Conservation (phyloP, 2,888 invertebrate genomes). For the Ditylenchus weischeri region DNA sequence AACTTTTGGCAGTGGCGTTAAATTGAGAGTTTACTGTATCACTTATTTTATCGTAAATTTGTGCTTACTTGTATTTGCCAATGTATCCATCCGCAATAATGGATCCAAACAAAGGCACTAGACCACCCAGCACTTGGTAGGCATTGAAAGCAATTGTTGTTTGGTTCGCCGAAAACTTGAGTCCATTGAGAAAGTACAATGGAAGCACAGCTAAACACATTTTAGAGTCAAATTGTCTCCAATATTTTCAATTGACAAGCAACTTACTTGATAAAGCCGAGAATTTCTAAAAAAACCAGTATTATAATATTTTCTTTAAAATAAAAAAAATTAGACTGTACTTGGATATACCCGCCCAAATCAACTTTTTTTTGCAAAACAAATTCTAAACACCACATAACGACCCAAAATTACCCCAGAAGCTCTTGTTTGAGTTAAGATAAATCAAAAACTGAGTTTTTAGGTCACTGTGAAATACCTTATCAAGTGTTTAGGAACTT, state of each 20-base stretch:
- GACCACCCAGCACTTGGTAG: conserved; percentile 83
- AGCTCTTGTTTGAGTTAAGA: too few relatives aligned
- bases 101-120: conserved; percentile 83
- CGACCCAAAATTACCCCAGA: too few relatives aligned
- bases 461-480: too few relatives aligned
- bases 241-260: not conserved
- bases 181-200: conserved; percentile 77
- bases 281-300: not conserved
- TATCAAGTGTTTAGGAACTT: too few relatives aligned
- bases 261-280: conserved; percentile 22
- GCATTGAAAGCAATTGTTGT: conserved; percentile 83
- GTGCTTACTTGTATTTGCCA: conserved; percentile 74
- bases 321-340: too few relatives aligned
- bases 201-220: conserved; percentile 76
- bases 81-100: conserved; percentile 87
- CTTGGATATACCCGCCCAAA: too few relatives aligned
- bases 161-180: conserved; percentile 71
- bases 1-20: too few relatives aligned
- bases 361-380: not conserved
- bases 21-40: too few relatives aligned
- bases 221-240: not conserved
- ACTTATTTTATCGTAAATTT: too few relatives aligned
- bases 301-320: not conserved
- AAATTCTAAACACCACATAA: too few relatives aligned
- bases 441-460: too few relatives aligned